These are phyloP conservation scores for Zaprionus bogoriensis DNA, from an alignment of 2,888 invertebrate genomes.

Conservation along the genomic window DNA sequence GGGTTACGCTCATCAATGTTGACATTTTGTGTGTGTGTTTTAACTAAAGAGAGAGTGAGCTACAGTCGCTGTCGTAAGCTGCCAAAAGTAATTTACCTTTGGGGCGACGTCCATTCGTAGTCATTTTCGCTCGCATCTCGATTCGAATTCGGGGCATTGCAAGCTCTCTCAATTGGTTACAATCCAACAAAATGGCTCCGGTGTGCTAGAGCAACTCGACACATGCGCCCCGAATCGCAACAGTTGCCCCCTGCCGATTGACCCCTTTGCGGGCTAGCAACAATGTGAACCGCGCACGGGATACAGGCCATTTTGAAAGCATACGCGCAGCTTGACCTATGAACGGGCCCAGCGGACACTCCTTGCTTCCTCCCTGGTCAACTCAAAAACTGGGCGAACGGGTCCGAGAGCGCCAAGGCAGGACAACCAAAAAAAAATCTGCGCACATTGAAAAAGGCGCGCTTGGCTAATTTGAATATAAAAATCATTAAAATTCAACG, in stretches of 20 bases:
- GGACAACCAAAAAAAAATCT: conserved; percentile 18
- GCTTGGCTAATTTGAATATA: conserved; percentile 74
- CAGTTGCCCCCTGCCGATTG: conserved; percentile 55
- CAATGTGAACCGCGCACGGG: conserved; percentile 30
- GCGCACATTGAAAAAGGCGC: conserved; percentile 46
- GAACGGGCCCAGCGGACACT: conserved; percentile 51
- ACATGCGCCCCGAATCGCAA: conserved; percentile 54
- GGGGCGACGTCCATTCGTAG: too few species aligned
- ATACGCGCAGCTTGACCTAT: conserved; percentile 63
- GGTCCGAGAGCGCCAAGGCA: conserved; percentile 20
- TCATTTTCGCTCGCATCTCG: too few species aligned
- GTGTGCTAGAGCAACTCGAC: conserved; percentile 28
- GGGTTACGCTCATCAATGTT: conserved; percentile 20
- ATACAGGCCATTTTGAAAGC: conserved; percentile 61
- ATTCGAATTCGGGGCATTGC: too few species aligned
- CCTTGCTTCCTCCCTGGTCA: conserved; percentile 54
- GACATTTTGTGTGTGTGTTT: background rate
- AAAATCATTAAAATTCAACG: conserved; percentile 79
- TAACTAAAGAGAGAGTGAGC: background rate
- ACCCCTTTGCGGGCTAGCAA: conserved; percentile 57
- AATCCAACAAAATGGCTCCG: conserved; percentile 55
- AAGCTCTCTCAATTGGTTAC: conserved; percentile 37
- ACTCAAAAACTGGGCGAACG: conserved; percentile 40
- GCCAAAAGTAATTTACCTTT: too few species aligned
- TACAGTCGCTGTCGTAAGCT: too few species aligned